Percentiles rank a stretch among this genome's conserved stretches.
Conservation (phyloP, 2,797 vertebrate species). For the Mormyrus proboscirostris region DNA sequence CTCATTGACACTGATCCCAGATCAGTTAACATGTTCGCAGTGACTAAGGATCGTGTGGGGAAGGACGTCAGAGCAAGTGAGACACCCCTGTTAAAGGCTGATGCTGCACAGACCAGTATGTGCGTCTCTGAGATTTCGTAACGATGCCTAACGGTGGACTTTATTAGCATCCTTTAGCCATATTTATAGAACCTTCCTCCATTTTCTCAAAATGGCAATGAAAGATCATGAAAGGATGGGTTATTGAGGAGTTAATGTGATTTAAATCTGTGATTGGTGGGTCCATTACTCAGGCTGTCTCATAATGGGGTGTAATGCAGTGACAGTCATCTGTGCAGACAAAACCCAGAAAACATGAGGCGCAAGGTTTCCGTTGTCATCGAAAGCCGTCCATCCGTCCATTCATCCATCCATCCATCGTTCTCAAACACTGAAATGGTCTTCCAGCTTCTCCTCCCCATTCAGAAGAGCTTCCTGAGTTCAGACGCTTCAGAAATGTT, state of each 20-base stretch:
- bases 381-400: neutral
- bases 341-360: neutral
- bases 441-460: neutral
- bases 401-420: no score
- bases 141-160: neutral
- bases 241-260: neutral
- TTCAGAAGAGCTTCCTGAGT: neutral
- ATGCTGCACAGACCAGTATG: neutral
- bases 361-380: neutral
- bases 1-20: neutral
- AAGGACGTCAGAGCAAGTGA: neutral
- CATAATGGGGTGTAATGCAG: neutral
- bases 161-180: neutral
- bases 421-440: neutral
- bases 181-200: neutral
- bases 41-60: neutral
- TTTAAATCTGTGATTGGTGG: neutral
- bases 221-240: neutral
- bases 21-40: neutral
- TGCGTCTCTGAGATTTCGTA: neutral
- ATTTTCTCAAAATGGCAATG: neutral
- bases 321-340: neutral
- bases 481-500: neutral
- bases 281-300: neutral
- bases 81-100: neutral